phyloP scores from a whole-genome alignment of 2,113 vertebrate genomes.

The Nanorana parkeri region DNA sequence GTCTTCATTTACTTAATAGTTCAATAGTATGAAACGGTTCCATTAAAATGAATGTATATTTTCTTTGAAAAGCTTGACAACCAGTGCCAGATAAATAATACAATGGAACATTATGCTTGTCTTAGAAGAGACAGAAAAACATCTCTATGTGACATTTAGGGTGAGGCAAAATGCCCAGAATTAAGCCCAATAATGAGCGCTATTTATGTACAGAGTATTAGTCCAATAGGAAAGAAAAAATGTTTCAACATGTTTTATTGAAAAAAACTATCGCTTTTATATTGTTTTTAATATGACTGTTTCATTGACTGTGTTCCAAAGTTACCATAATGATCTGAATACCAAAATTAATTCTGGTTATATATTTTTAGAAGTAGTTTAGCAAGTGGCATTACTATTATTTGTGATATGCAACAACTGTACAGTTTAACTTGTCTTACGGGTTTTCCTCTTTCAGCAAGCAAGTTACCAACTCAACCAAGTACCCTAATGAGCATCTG shows the following conservation, averaged over 20 bases:
- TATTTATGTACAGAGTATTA: conserved; percentile 71
- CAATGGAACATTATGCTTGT: conserved; percentile 70
- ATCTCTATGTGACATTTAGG: conserved; percentile 70
- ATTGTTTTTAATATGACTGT: conserved; percentile 37
- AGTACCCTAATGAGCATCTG: no score
- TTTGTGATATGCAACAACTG: no score
- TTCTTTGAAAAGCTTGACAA: conserved; percentile 59
- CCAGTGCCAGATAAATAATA: conserved; percentile 63
- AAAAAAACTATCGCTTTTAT: conserved; percentile 58
- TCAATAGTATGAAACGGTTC: neutral
- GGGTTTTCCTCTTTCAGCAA: no score
- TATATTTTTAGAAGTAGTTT: conserved; percentile 10
- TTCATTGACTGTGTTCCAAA: conserved; percentile 24
- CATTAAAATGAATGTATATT: neutral
- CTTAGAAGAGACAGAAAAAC: conserved; percentile 71
- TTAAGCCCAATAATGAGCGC: conserved; percentile 69
- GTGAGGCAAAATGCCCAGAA: conserved; percentile 66
- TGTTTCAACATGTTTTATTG: conserved; percentile 66
- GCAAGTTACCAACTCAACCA: no score
- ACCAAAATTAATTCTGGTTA: conserved; percentile 16
- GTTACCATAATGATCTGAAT: conserved; percentile 20
- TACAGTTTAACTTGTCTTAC: no score
- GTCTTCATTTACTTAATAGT: no score
- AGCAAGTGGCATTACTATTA: no score
- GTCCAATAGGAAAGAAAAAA: conserved; percentile 64